Evolutionary conservation across 1,140 invertebrate genomes (phyloP).

Genomic region (Prorops nasuta): DNA sequence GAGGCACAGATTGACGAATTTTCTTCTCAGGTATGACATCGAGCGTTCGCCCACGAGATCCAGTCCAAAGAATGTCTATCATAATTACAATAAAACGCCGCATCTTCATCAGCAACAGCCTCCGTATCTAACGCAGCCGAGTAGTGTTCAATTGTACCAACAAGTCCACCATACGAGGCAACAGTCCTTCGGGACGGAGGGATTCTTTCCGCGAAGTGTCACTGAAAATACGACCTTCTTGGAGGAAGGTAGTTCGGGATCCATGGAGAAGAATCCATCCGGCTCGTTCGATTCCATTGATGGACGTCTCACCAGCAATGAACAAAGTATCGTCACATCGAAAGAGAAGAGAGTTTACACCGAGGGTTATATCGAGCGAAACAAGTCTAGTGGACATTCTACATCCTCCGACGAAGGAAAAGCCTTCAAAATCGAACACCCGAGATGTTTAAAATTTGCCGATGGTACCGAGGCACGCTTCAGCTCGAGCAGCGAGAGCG

Average conservation of each 20-base stretch:
- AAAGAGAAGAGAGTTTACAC: constrained; percentile 25
- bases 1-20: no score
- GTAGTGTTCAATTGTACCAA: no score
- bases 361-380: constrained; percentile 18
- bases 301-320: constrained; percentile 27
- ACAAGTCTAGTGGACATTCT: constrained; percentile 35
- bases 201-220: constrained; percentile 46
- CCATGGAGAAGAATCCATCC: constrained; percentile 29
- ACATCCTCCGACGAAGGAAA: constrained; percentile 41
- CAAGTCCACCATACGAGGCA: no score
- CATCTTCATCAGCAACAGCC: constrained; percentile 3
- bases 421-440: constrained; percentile 29
- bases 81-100: constrained; percentile 2
- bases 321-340: constrained; percentile 16
- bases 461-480: constrained; percentile 36
- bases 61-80: constrained; percentile 29
- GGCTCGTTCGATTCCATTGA: constrained; percentile 44
- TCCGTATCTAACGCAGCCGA: not conserved
- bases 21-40: constrained; percentile 37
- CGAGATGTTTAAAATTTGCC: constrained; percentile 23
- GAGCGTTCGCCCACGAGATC: constrained; percentile 34
- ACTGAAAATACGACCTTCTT: constrained; percentile 29
- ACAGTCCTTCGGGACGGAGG: constrained; percentile 33
- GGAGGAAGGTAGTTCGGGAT: constrained; percentile 37
- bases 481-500: constrained; percentile 43